These are phyloP conservation scores for Parnassius orleans DNA, from an alignment of 2,888 invertebrate species.

Conservation along the genomic window DNA sequence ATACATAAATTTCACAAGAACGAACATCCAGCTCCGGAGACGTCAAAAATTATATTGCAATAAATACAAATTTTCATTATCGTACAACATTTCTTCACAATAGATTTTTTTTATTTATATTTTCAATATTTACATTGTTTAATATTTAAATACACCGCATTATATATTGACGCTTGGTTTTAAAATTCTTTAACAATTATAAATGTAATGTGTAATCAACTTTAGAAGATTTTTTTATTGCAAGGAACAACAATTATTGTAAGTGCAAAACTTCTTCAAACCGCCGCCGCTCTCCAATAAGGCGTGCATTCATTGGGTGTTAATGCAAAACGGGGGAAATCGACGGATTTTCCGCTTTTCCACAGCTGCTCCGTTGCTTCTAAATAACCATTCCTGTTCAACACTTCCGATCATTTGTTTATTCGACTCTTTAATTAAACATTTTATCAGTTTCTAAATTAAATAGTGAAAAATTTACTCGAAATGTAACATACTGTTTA, in stretches of 20 bases:
- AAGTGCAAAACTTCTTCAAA: slow-evolving; percentile 54
- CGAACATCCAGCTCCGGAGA: no score
- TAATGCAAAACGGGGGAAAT: slow-evolving; percentile 42
- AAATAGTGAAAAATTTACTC: no score
- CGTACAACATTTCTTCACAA: no score
- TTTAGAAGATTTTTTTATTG: neutral
- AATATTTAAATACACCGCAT: no score
- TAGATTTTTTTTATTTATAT: no score
- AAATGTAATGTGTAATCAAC: neutral
- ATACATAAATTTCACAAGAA: no score
- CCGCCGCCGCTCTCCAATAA: slow-evolving; percentile 39
- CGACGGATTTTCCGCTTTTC: slow-evolving; percentile 29
- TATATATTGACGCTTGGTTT: no score
- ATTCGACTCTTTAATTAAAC: slow-evolving; percentile 17
- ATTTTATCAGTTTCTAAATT: slow-evolving; percentile 9
- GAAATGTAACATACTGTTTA: no score
- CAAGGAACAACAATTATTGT: slow-evolving; percentile 51
- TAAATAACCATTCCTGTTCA: slow-evolving; percentile 10
- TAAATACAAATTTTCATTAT: no score
- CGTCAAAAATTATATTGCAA: no score
- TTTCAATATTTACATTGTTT: no score
- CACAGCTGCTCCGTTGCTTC: slow-evolving; percentile 6
- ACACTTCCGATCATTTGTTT: slow-evolving; percentile 21
- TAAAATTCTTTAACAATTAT: no score
- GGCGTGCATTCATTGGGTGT: slow-evolving; percentile 38